Conservation (phyloP, 2,888 invertebrate genomes). For the Philereme transversata region DNA sequence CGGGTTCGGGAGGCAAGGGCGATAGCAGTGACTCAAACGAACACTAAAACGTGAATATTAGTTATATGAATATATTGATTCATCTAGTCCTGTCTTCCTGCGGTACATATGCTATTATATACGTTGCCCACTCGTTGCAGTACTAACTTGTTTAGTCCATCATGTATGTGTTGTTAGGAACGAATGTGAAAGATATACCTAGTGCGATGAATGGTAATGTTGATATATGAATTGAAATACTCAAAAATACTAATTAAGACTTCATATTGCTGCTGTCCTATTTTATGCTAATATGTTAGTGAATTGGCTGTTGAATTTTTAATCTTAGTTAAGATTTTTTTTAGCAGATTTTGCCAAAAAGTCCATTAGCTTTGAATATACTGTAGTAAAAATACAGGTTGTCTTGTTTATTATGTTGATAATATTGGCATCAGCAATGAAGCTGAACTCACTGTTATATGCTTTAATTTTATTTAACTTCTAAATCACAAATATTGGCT, state of each 20-base stretch:
- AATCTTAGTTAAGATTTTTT: conserved; percentile 15
- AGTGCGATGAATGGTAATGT: conserved; percentile 31
- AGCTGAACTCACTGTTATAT: conserved; percentile 50
- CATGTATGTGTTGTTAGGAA: conserved; percentile 28
- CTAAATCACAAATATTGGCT: conserved; percentile 57
- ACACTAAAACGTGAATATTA: conserved; percentile 39
- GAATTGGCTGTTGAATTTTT: conserved; percentile 28
- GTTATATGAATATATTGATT: conserved; percentile 45
- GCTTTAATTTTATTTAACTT: conserved; percentile 61
- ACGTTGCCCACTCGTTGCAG: conserved; percentile 34
- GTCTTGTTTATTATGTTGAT: conserved; percentile 26
- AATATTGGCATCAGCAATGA: conserved; percentile 39
- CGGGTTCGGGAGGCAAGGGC: conserved; percentile 26
- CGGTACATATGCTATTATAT: conserved; percentile 40
- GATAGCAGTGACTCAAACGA: conserved; percentile 39
- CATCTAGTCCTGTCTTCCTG: conserved; percentile 75
- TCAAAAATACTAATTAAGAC: conserved; percentile 34
- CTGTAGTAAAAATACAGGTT: conserved; percentile 16
- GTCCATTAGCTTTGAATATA: conserved; percentile 25
- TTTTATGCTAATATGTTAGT: conserved; percentile 31
- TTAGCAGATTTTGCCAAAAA: conserved; percentile 18
- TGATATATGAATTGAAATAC: conserved; percentile 34
- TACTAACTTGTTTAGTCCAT: conserved; percentile 34
- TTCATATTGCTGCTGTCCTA: conserved; percentile 28
- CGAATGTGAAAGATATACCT: conserved; percentile 30